Conservation (phyloP, 2,888 invertebrate species). For the Alcis repandata region DNA sequence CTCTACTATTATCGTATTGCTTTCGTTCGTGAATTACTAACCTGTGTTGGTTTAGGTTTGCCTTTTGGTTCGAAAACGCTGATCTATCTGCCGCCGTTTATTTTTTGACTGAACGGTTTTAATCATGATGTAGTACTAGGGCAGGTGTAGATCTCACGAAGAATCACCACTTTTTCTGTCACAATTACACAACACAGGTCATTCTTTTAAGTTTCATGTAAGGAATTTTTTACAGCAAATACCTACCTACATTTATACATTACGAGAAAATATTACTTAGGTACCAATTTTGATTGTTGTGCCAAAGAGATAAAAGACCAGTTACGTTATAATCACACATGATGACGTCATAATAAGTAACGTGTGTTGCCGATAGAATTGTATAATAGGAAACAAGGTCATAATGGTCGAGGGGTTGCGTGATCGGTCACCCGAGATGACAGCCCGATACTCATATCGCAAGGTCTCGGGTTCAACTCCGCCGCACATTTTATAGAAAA, state of each 20-base stretch:
- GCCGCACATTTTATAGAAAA: constrained; percentile 4
- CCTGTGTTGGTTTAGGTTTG: too few species aligned
- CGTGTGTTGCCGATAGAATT: neutral
- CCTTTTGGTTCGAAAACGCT: too few species aligned
- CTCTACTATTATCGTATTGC: neutral
- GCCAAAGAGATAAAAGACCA: neutral
- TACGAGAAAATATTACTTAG: too few species aligned
- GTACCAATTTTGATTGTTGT: neutral
- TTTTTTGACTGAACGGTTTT: neutral
- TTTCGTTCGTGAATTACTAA: neutral
- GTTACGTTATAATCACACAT: neutral
- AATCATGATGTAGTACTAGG: neutral
- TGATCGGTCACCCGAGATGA: constrained; percentile 25
- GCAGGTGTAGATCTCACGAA: too few species aligned
- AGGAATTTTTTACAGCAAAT: too few species aligned
- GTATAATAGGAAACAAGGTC: constrained; percentile 23
- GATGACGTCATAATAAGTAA: constrained; percentile 6
- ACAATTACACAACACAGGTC: too few species aligned
- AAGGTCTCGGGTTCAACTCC: constrained; percentile 18
- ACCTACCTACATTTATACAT: too few species aligned
- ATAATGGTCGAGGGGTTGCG: constrained; percentile 20
- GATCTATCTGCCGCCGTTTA: too few species aligned
- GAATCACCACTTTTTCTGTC: too few species aligned
- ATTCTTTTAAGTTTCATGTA: too few species aligned
- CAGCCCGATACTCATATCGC: constrained; percentile 14